Evolutionary conservation across 1,140 invertebrate genomes (phyloP).

Genomic region (Danaus melanippus): DNA sequence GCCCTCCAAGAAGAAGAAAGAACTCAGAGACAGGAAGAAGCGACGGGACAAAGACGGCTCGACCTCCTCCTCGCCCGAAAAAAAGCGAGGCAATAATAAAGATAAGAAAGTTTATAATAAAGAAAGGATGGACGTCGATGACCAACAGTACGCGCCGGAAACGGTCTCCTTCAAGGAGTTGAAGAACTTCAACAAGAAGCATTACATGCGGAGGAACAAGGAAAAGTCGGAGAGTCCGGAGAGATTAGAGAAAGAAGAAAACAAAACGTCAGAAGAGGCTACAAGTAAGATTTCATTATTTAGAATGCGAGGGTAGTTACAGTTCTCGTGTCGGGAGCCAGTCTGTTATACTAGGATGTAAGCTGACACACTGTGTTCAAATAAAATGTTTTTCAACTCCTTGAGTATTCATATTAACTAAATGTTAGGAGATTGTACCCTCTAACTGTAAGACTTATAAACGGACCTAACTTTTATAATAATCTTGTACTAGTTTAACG

Average conservation of each 20-base stretch:
- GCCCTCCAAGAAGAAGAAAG: slow-evolving; percentile 45
- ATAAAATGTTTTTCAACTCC: slow-evolving; percentile 61
- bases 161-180: slow-evolving; percentile 75
- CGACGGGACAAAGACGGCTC: slow-evolving; percentile 23
- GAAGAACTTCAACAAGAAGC: slow-evolving; percentile 73
- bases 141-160: slow-evolving; percentile 27
- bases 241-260: slow-evolving; percentile 18
- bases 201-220: slow-evolving; percentile 77
- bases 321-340: slow-evolving; percentile 8
- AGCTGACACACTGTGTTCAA: slow-evolving; percentile 46
- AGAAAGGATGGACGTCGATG: slow-evolving; percentile 24
- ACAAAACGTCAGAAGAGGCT: slow-evolving; percentile 24
- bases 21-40: slow-evolving; percentile 32
- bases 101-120: slow-evolving; percentile 27
- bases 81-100: slow-evolving; percentile 25
- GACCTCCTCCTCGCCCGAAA: slow-evolving; percentile 33
- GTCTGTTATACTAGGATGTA: slow-evolving; percentile 56
- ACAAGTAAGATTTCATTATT: slow-evolving; percentile 63
- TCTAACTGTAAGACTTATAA: slow-evolving; percentile 31
- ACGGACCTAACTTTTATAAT: too few relatives aligned
- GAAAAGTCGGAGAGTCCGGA: slow-evolving; percentile 72
- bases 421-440: slow-evolving; percentile 40
- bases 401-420: slow-evolving; percentile 56
- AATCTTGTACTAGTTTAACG: too few relatives aligned
- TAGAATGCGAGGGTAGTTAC: slow-evolving; percentile 36